phyloP scores from a whole-genome alignment of 2,888 invertebrate species.

The Sialis lutaria region DNA sequence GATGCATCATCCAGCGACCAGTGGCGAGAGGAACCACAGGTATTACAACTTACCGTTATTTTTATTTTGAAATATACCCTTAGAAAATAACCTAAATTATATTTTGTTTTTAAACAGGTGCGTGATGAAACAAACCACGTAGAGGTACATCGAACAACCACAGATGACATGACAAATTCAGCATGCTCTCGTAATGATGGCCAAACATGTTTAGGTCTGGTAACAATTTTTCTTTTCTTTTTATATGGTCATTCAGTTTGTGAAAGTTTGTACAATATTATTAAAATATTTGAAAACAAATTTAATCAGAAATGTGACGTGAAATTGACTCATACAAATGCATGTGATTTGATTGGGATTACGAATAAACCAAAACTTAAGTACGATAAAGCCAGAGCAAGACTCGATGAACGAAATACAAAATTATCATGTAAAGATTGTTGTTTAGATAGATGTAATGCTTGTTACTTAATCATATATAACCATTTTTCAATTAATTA shows the following conservation, averaged over 20 bases:
- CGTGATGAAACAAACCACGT: slow-evolving; percentile 20
- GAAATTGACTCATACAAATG: too few relatives aligned
- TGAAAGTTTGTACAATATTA: too few relatives aligned
- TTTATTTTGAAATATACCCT: not conserved
- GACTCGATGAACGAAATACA: not conserved
- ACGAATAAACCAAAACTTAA: not conserved
- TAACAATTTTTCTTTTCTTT: slow-evolving; percentile 20
- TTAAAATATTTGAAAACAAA: too few relatives aligned
- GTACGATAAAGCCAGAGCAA: not conserved
- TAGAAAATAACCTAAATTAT: not conserved
- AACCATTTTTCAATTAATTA: too few relatives aligned
- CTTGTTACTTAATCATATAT: too few relatives aligned
- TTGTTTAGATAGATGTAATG: too few relatives aligned
- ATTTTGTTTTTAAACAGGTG: slow-evolving; percentile 1
- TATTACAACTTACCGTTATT: slow-evolving; percentile 15
- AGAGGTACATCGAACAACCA: slow-evolving; percentile 14
- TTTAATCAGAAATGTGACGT: too few relatives aligned
- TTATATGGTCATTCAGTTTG: not conserved
- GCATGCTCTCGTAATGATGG: slow-evolving; percentile 22
- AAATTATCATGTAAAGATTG: not conserved
- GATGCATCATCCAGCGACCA: slow-evolving; percentile 32
- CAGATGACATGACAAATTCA: slow-evolving; percentile 15
- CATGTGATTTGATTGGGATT: too few relatives aligned
- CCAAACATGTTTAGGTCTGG: slow-evolving; percentile 28
- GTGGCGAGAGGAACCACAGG: slow-evolving; percentile 47